These are phyloP conservation scores for Amphiura filiformis DNA, from an alignment of 35 echinoderm and acorn worm genomes.

Conservation along the genomic window DNA sequence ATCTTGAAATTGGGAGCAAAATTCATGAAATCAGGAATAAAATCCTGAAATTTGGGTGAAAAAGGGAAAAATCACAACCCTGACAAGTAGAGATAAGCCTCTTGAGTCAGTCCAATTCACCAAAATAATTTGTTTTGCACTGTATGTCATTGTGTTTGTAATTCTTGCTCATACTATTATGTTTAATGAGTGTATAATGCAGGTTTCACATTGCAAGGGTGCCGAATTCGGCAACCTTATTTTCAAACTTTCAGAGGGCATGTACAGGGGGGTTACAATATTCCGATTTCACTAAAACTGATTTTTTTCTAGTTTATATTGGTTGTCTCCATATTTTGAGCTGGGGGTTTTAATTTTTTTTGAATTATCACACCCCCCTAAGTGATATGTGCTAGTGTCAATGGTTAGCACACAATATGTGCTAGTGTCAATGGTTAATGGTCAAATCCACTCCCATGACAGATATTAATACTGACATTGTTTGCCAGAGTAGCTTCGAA, in stretches of 20 bases:
- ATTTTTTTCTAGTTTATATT: not conserved
- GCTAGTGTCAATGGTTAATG: too few species aligned
- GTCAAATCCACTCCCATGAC: too few species aligned
- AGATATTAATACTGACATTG: too few species aligned
- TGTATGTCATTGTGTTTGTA: not conserved
- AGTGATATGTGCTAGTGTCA: too few species aligned
- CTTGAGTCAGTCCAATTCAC: not conserved
- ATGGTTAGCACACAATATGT: too few species aligned
- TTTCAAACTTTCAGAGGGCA: not conserved
- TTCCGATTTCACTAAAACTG: constrained; percentile 3
- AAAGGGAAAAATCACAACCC: not conserved
- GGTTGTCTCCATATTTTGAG: not conserved
- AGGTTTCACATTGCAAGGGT: not conserved
- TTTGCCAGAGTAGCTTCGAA: too few species aligned
- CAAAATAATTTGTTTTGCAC: not conserved
- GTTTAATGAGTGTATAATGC: not conserved
- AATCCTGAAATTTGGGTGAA: not conserved
- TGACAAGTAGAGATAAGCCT: not conserved
- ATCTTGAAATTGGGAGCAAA: not conserved
- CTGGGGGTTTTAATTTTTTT: not conserved
- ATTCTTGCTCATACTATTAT: not conserved
- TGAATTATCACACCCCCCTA: constrained; percentile 5
- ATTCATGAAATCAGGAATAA: not conserved
- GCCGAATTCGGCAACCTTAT: not conserved
- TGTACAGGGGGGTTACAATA: not conserved